Evolutionary conservation across 1,140 invertebrate species (phyloP).

Genomic region (Bombus waltoni): DNA sequence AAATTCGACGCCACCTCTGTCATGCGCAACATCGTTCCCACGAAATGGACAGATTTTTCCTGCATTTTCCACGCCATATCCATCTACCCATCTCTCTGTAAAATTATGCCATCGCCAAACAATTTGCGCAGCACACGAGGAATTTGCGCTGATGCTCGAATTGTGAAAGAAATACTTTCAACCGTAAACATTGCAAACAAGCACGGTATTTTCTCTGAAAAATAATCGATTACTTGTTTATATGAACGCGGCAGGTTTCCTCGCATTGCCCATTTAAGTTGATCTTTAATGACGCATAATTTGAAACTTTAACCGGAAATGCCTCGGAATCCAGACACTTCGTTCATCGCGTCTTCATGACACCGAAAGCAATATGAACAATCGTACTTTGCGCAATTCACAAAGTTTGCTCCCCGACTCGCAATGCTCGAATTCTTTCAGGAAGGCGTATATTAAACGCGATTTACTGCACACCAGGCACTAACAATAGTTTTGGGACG

Average conservation of each 20-base stretch:
- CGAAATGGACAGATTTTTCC: neutral
- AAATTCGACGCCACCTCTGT: neutral
- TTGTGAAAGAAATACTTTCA: neutral
- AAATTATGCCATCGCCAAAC: neutral
- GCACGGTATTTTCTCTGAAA: too few relatives aligned
- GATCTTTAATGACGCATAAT: too few relatives aligned
- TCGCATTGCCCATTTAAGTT: too few relatives aligned
- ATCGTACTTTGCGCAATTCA: too few relatives aligned
- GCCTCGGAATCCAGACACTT: neutral
- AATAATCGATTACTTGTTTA: too few relatives aligned
- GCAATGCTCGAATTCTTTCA: slow-evolving; percentile 1
- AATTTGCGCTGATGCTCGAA: neutral
- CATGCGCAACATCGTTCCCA: neutral
- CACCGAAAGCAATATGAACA: neutral
- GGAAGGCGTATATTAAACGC: slow-evolving; percentile 7
- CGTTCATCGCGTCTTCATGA: neutral
- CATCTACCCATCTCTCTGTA: neutral
- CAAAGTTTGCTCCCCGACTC: neutral
- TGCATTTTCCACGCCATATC: neutral
- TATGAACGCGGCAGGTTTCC: too few relatives aligned
- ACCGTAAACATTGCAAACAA: too few relatives aligned
- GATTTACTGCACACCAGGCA: neutral
- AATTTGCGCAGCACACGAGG: neutral
- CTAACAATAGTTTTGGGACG: slow-evolving; percentile 5
- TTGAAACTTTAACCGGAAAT: too few relatives aligned